Base-by-base conservation (phyloP, 30 jellyfish, hydroid and myxozoan species). In the Sanderia malayensis region DNA sequence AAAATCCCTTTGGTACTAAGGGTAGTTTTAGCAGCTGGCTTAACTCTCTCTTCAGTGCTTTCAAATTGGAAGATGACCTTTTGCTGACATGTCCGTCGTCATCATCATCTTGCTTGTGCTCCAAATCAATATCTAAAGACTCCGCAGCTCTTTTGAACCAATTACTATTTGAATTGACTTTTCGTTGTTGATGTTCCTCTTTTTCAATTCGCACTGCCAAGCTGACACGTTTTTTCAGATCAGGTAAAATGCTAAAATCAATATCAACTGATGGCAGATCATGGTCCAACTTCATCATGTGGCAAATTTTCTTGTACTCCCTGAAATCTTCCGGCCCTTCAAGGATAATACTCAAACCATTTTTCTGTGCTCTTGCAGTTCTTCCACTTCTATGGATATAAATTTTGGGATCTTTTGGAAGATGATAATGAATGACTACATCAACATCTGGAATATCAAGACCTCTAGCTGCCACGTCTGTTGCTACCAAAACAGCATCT, bases 401-500 rank as follows among this genome's bases (percentile, higher is more conserved):
- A 6, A 91, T 65, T 53, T 78, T 85, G 1, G 98, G 98, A 74
- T 91, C 96, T 44, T 73, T 79, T 25, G 98, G 98, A 1, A 91
- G 87, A 52, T 91, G 96, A 52, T 74, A 91, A 30, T 91, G 98
- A 41, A 91, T 81, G 29, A 91, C 92, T 18, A 80, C 66, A 19
- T 91, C 90, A 20, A 91, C 93, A 44, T 83, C 63, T 37, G 96
- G 96, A 18, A 91, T 73, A 84, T 91, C 98, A 13, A 91, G 89
- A 22, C 98, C 98, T 46, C 96, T 80, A 13, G 98, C 96, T n/a
- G 98, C 98, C 18, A 91, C 98, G 68, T 91, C 98, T 1, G 98
- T 91, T 23, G 96, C 95, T 46, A 91, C 76, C 79, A 91, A 41
- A 44, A 91, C 33, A 2, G 95, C 94, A 62, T 78, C 46, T 15